phyloP scores from a whole-genome alignment of 2,888 invertebrate genomes.

The Lydus trimaculatus region DNA sequence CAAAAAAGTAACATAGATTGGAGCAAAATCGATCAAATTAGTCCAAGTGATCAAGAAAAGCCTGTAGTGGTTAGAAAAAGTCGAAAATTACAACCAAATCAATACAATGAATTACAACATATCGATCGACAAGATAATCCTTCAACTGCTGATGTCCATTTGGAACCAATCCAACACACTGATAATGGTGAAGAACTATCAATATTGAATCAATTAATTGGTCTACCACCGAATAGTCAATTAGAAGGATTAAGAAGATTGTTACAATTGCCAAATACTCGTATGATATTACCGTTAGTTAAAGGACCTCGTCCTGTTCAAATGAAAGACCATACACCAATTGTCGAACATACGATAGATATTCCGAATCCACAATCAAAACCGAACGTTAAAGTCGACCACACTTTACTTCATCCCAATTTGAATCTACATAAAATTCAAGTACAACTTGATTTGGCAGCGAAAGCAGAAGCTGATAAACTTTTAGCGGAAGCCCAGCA shows the following conservation, averaged over 20 bases:
- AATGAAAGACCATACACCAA: constrained; percentile 55
- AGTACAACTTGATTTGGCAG: constrained; percentile 50
- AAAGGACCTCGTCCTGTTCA: constrained; percentile 27
- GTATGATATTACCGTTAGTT: constrained; percentile 20
- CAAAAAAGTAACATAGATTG: not conserved
- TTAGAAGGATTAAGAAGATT: constrained; percentile 63
- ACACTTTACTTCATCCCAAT: constrained; percentile 20
- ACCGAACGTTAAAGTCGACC: constrained; percentile 40
- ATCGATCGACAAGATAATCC: constrained; percentile 31
- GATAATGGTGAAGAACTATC: constrained; percentile 48
- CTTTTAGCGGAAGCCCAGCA: constrained; percentile 49
- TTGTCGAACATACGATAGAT: constrained; percentile 62
- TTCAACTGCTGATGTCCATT: not conserved
- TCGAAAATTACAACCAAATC: not conserved
- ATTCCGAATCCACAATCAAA: constrained; percentile 57
- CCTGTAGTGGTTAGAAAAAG: not conserved
- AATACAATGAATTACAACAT: not conserved
- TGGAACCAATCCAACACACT: not conserved
- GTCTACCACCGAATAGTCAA: constrained; percentile 63
- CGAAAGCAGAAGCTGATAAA: constrained; percentile 45
- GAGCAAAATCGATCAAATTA: constrained; percentile 15
- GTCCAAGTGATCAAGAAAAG: constrained; percentile 12
- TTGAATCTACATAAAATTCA: constrained; percentile 45
- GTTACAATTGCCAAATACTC: constrained; percentile 49
- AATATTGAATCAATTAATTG: constrained; percentile 62